Evolutionary conservation across 2,113 vertebrate species (phyloP), one percentile per base, ranked within the genome.

Genomic region (Astur gentilis): DNA sequence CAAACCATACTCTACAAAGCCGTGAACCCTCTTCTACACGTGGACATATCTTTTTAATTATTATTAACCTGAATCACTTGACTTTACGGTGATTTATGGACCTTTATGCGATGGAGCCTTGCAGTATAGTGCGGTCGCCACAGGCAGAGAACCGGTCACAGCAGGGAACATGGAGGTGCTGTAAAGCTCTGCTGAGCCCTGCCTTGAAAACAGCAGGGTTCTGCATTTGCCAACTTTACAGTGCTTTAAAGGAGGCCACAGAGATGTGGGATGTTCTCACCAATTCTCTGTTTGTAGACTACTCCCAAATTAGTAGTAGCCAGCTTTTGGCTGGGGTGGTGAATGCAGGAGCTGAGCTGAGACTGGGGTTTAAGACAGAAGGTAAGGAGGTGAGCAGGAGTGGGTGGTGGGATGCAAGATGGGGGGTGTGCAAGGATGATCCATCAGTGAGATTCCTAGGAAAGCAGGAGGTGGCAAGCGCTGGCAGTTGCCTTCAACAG

Each of bases 41-140:
- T 6, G 22, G 77, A 79, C 67, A 81, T 81, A 92, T 82, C 72
- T 95, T 93, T 97, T 79, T 67, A 92, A 91, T 91, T 92, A 84
- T 65, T 93, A 60, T 81, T 91, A 78, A 72, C 11, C 29, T 27
- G 80, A 81, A 87, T 95, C 64, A 75, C 36, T 86, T 67, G 61
- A 78, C 32, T 61, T 92, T 47, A 22, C 0, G 1, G 47, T 84
- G 64, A 84, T 97, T 96, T 95, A 93, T 54, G 25, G 16, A 14
- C 44, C 47, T 95, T 81, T 84, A 71, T 93, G 52, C 49, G 42
- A 55, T 2, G 27, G 34, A 93, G 61, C 7, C n/a, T 90, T 79
- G 52, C 77, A 44, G 15, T 13, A 77, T 1, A 7, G 38, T 54
- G 13, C n/a, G 19, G 57, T 70, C 12, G 1, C 32, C 17, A 34